A percentile compares a stretch with the other conserved stretches of the same genome.
These are phyloP conservation scores for Ornithoptera priamus DNA, from an alignment of 2,888 invertebrate species.

Conservation along the genomic window DNA sequence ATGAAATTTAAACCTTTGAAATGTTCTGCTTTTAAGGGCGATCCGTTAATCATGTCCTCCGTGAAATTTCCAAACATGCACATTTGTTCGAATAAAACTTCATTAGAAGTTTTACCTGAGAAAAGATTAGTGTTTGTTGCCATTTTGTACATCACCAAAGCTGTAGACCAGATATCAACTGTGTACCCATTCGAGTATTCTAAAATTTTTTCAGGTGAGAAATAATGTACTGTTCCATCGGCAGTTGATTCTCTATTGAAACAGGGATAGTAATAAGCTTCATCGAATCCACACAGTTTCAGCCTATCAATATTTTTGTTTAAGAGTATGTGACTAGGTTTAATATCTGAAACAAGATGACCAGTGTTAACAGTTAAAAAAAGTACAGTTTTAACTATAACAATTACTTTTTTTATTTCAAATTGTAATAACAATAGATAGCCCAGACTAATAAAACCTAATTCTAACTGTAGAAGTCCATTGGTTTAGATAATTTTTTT, in stretches of 20 bases:
- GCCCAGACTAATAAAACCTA: too few species aligned
- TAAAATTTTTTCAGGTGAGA: slow-evolving; percentile 61
- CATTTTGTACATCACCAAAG: slow-evolving; percentile 58
- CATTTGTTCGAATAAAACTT: slow-evolving; percentile 52
- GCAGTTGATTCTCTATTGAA: slow-evolving; percentile 33
- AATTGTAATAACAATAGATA: too few species aligned
- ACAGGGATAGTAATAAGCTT: slow-evolving; percentile 36
- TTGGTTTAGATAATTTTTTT: too few species aligned
- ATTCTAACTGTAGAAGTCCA: too few species aligned
- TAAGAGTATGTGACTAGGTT: slow-evolving; percentile 56
- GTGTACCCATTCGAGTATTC: slow-evolving; percentile 46
- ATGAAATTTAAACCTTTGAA: slow-evolving; percentile 43
- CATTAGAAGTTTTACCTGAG: slow-evolving; percentile 44
- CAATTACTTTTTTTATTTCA: too few species aligned
- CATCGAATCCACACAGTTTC: slow-evolving; percentile 62
- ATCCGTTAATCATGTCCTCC: slow-evolving; percentile 43
- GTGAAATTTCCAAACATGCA: slow-evolving; percentile 46
- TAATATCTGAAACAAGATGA: slow-evolving; percentile 54
- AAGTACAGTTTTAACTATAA: too few species aligned
- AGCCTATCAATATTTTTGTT: slow-evolving; percentile 41
- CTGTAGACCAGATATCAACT: slow-evolving; percentile 62
- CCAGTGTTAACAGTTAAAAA: not conserved
- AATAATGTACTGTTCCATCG: slow-evolving; percentile 47
- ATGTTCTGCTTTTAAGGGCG: slow-evolving; percentile 37
- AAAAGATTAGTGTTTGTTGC: slow-evolving; percentile 46